phyloP scores from a whole-genome alignment of 2,113 vertebrate genomes.

The Syngnathoides biaculeatus region DNA sequence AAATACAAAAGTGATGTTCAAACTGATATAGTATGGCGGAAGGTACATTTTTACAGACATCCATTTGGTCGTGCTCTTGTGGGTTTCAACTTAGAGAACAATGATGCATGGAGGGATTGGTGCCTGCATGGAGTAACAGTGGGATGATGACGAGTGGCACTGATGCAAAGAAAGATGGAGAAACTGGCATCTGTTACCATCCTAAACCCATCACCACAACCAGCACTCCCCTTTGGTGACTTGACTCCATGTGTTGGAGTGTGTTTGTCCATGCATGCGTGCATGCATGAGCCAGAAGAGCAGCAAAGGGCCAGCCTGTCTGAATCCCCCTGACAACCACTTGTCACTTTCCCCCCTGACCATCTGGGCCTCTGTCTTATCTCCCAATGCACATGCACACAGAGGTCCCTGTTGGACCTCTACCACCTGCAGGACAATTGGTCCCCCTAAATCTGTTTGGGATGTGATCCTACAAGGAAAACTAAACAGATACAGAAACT shows the following conservation, averaged over 20 bases:
- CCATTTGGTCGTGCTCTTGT: not conserved
- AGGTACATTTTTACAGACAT: not conserved
- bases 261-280: constrained; percentile 14
- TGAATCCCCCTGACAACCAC: constrained; percentile 60
- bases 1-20: not conserved
- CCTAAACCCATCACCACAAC: constrained; percentile 47
- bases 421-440: constrained; percentile 38
- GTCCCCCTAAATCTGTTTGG: constrained; percentile 51
- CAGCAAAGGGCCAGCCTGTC: constrained; percentile 48
- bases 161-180: constrained; percentile 38
- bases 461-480: not conserved
- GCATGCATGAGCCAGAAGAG: constrained; percentile 29
- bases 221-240: constrained; percentile 44
- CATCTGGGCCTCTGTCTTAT: constrained; percentile 57
- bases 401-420: constrained; percentile 38
- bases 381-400: constrained; percentile 32
- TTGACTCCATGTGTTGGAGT: constrained; percentile 2
- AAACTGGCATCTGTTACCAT: constrained; percentile 62
- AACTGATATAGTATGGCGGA: no score
- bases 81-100: not conserved
- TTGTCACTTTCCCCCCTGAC: constrained; percentile 67
- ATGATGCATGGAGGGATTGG: not conserved
- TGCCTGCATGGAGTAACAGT: constrained; percentile 7
- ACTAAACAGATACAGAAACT: not conserved
- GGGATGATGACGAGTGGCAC: constrained; percentile 45